Base-by-base conservation (phyloP, 1,140 invertebrate species). In the Hylyphantes graminicola region DNA sequence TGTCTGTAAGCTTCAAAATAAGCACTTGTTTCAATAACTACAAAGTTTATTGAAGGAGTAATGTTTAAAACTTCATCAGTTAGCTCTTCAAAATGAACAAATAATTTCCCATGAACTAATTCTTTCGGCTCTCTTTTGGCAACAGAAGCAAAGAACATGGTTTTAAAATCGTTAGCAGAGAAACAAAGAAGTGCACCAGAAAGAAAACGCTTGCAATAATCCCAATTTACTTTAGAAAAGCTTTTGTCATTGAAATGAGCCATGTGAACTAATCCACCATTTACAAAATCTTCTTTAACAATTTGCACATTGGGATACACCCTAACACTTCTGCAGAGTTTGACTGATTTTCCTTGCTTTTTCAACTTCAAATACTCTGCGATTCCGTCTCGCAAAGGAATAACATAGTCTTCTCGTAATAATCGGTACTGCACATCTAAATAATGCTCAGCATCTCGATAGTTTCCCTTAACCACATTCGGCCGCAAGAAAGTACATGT, bases 371-470 rank as follows among this genome's bases (percentile, higher is more conserved):
- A 35, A 61, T 75, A 80, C 53, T 73, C 50, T 13, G 21, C n/a
- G 19, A 85, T 68, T 12, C 89, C 90, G 21, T 89, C 85, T 50
- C 90, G 70, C n/a, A 91, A 85, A 21, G 91, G 91, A 55, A 87
- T 85, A 54, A 90, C 81, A 35, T 90, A 89, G 85, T 96, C 95
- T 90, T 96, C 94, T 15, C 94, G 88, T 35, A 96, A 88, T 3
- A 96, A 89, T 15, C 94, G 89, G 87, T 94, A 95, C 86, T 96
- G 95, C 0, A 93, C 91, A 87, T 95, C 94, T 13, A 96, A 89
- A 88, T 96, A 96, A 86, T 95, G 92, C 50, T 94, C 91, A 0
- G 92, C 90, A 88, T 91, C 89, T 8, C 0, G 89, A 53, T 76
- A 76, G 12, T 35, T 9, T 3, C 93, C 94, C 50, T 92, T 86